Evolutionary conservation across 2,888 invertebrate species (phyloP), one percentile per base, ranked within the genome.

Genomic region (Andricus curvator): DNA sequence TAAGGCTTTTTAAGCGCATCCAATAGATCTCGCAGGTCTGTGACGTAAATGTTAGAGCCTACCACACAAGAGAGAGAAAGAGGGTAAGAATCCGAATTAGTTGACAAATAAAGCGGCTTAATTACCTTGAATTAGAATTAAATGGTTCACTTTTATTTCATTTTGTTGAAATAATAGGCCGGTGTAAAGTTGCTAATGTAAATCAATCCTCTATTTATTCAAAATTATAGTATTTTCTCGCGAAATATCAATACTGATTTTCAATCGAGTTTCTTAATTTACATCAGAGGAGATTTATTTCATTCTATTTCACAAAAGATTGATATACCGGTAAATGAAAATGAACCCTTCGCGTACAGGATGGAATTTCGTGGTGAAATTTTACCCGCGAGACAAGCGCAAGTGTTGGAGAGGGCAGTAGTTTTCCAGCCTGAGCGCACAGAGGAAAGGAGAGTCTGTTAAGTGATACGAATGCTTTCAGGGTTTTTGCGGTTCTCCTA

Each of bases 401-500:
- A 65, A 70, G 74, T 33, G 70, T 33, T 64, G 25, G 44, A 62
- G 62, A 33, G 66, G 44, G 70, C 66, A 66, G 77, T 76, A 44
- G 25, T 48, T 68, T 20, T 25, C 51, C 68, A 29, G 76, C 41
- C 77, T 60, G 78, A 84, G 74, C 62, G 65, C 67, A 51, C 65
- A 66, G 51, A 66, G 78, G 48, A 79, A 67, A 68, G 77, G 84
- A 81, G 81, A 74, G 68, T 74, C 77, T 76, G 81, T 86, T 90
- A 91, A 91, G 88, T 90, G 90, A 90, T 91, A 91, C 88, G 88
- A 90, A 91, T 91, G 91, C 87, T 88, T 87, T 83, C 84, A 85
- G 85, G 87, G 86, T 85, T 86, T 85, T 79, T 77, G 83, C 56
- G 87, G 84, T 83, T 81, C 82, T 81, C 84, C 86, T 89, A 89